Base-by-base conservation (phyloP, 2,888 invertebrate species). In the Perizoma affinitatum region DNA sequence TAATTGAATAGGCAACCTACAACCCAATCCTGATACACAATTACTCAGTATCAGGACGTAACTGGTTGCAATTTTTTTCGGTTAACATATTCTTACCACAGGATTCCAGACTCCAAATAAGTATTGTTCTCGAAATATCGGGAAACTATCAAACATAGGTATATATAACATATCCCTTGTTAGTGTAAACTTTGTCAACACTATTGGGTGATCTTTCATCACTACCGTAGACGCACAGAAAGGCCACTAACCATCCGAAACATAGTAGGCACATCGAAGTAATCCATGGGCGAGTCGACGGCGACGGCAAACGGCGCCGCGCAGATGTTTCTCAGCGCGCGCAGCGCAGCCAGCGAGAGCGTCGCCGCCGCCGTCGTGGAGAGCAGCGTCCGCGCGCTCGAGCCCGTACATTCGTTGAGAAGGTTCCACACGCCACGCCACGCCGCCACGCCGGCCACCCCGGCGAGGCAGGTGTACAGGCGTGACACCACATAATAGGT, bases 381-480 rank as follows among this genome's bases (percentile, higher is more conserved):
- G 62, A 94, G 89, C 62, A 96, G 92, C 67, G 94, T 93, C 61
- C 87, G 90, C 54, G 86, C 91, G 78, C 92, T 93, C 71, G 89
- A 90, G 45, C 94, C 95, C 42, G 96, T 95, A 74, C 95, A 94
- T 79, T 95, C 90, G 79, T 97, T 97, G 74, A 97, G 92, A 51
- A 95, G 88, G 71, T 93, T 93, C 97, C 97, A 98, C 47, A 96
- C 94, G 1, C 97, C 97, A 6, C 97, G 93, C 97, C 97, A 98
- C 63, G 96, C 96, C 77, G 96, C 97, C 46, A 97, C 97, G 83
- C 97, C 97, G 65, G 96, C 95, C 72, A 96, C 94, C 6, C 95
- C 96, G 77, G 96, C 97, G 68, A 95, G 80, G 64, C 93, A 93
- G 11, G 97, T 97, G 82, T 97, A 97, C 36, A 95, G 68, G 57